These are phyloP conservation scores for Euzetes globulus DNA, from an alignment of 2,888 invertebrate genomes.

Conservation along the genomic window DNA sequence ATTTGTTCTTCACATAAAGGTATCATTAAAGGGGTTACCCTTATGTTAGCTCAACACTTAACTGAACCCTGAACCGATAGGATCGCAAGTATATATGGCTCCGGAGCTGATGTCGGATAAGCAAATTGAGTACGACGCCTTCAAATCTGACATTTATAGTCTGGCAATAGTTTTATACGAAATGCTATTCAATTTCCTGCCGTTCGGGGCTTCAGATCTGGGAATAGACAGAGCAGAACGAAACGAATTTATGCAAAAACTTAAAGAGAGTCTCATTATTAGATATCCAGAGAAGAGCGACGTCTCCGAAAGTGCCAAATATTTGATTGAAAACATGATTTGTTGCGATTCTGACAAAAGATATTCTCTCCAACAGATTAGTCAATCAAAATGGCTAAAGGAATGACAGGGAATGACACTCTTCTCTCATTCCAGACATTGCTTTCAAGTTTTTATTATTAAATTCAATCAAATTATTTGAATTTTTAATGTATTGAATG, in stretches of 20 bases:
- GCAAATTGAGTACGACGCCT: background rate
- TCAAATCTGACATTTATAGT: slow-evolving; percentile 21
- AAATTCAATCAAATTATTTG: too few species aligned
- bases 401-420: too few species aligned
- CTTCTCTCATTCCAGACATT: too few species aligned
- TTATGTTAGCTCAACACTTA: too few species aligned
- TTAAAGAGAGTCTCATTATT: background rate
- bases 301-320: background rate
- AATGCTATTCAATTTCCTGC: background rate
- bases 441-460: too few species aligned
- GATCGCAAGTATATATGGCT: slow-evolving; percentile 14
- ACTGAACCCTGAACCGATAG: background rate
- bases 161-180: slow-evolving; percentile 18
- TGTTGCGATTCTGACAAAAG: background rate
- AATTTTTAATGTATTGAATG: too few species aligned
- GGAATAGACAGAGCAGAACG: background rate
- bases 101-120: slow-evolving; percentile 13
- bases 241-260: background rate
- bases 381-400: background rate
- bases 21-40: too few species aligned
- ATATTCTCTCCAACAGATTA: background rate
- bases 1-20: background rate
- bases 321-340: slow-evolving; percentile 5
- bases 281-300: background rate
- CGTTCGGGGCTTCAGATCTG: background rate